Conservation (phyloP, 2,888 invertebrate species). For the Amaurobius ferox region DNA sequence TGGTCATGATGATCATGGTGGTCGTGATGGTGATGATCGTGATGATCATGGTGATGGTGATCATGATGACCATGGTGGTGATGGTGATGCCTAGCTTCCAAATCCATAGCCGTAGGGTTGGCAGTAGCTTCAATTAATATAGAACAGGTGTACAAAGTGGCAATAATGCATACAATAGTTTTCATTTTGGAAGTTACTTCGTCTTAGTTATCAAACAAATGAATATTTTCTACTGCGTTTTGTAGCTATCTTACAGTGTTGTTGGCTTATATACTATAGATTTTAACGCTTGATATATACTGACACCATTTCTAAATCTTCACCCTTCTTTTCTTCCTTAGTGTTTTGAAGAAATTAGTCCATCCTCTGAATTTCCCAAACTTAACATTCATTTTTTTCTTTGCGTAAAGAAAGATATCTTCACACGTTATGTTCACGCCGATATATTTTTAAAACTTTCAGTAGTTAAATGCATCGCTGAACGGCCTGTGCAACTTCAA, state of each 20-base stretch:
- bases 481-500: too few relatives aligned
- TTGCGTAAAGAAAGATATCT: too few relatives aligned
- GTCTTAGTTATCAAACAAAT: not conserved
- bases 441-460: too few relatives aligned
- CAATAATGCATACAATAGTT: not conserved
- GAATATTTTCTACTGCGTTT: not conserved
- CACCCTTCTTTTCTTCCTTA: too few relatives aligned
- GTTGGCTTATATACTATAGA: not conserved
- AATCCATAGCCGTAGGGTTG: not conserved
- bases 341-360: too few relatives aligned
- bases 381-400: too few relatives aligned
- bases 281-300: not conserved
- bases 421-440: too few relatives aligned
- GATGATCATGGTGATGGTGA: not conserved
- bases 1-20: constrained; percentile 26
- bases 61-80: constrained; percentile 2
- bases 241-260: not conserved
- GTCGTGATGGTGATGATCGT: not conserved
- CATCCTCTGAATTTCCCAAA: too few relatives aligned
- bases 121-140: not conserved
- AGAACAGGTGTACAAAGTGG: not conserved
- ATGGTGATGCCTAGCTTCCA: not conserved
- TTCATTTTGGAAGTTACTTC: not conserved
- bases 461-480: too few relatives aligned
- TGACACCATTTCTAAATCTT: too few relatives aligned